Base-by-base conservation (phyloP, 2,113 vertebrate species). In the Mustela nigripes region DNA sequence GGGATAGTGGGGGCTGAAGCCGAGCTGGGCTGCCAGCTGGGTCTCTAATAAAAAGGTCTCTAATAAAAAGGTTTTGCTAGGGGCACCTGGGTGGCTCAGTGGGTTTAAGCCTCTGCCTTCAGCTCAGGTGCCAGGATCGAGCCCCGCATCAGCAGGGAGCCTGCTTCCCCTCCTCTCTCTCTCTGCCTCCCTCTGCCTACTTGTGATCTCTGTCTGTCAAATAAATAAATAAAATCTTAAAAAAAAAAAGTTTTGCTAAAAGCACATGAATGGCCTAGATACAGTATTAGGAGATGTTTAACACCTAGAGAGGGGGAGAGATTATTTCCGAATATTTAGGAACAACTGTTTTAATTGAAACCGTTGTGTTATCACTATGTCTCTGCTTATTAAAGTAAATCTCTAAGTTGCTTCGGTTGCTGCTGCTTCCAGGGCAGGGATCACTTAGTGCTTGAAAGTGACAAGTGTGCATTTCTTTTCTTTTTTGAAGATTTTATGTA, bases 181-280 rank as follows among this genome's bases (percentile, higher is more conserved):
- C 48, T 50, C 11, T 48, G 48, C 48, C 48, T 50, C 11, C 11
- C 48, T 50, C 48, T 50, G 48, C 48, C 48, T 50, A 50, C 48
- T 14, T 50, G 48, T 50, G 48, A 50, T 50, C 48, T 50, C 48
- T 50, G 11, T 50, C 48, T 50, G 48, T 50, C 48, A 12, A 50
- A 50, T 50, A 50, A 50, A 50, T 50, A 50, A 50, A 50, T 50
- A 50, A 50, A 50, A 50, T 50, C 48, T 50, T 50, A 50, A 50
- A 50, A 50, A 50, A 50, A 50, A 50, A 53, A 53, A 53, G 50
- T 53, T 53, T 53, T 53, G 42, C 42, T 92, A 71, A 42, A 45
- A 97, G 84, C 58, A 96, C 96, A 90, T 81, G 90, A 96, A 56
- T 65, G n/a, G 36, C 91, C 7, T 73, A 94, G 95, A 80, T 84